A percentile compares a stretch with the other conserved stretches of the same genome.
These are phyloP conservation scores for Platynereis dumerilii DNA, from an alignment of 2,888 invertebrate genomes.

Conservation along the genomic window DNA sequence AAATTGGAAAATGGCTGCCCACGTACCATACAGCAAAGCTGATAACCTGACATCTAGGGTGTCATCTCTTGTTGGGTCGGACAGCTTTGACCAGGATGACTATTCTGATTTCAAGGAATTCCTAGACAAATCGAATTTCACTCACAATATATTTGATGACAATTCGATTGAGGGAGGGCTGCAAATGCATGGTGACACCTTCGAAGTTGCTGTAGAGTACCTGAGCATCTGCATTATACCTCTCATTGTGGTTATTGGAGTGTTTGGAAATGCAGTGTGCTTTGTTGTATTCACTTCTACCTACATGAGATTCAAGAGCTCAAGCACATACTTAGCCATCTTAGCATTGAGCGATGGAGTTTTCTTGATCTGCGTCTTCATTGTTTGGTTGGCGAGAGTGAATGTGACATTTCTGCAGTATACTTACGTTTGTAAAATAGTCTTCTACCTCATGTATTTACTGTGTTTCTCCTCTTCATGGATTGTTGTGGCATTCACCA, in stretches of 20 bases:
- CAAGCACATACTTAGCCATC: neutral
- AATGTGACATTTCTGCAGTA: neutral
- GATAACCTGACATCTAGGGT: too few relatives aligned
- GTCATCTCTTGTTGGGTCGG: too few relatives aligned
- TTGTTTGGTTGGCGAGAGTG: neutral
- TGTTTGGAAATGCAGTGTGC: neutral
- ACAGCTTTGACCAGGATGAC: too few relatives aligned
- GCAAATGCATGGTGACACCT: neutral
- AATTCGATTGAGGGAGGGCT: too few relatives aligned
- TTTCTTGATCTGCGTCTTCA: neutral
- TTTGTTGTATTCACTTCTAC: neutral
- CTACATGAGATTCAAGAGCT: neutral
- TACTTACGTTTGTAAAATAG: neutral
- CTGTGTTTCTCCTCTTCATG: neutral
- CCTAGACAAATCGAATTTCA: too few relatives aligned
- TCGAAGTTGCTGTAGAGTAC: neutral
- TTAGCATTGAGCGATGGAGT: neutral
- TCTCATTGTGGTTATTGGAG: neutral
- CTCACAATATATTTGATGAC: too few relatives aligned
- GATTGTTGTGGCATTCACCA: slow-evolving; percentile 1
- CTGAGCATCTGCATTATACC: neutral
- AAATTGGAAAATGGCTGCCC: too few relatives aligned
- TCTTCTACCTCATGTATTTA: neutral
- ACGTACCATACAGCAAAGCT: too few relatives aligned
- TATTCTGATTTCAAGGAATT: too few relatives aligned